Evolutionary conservation across 2,888 invertebrate genomes (phyloP).

Genomic region (Cartodere bifasciata): DNA sequence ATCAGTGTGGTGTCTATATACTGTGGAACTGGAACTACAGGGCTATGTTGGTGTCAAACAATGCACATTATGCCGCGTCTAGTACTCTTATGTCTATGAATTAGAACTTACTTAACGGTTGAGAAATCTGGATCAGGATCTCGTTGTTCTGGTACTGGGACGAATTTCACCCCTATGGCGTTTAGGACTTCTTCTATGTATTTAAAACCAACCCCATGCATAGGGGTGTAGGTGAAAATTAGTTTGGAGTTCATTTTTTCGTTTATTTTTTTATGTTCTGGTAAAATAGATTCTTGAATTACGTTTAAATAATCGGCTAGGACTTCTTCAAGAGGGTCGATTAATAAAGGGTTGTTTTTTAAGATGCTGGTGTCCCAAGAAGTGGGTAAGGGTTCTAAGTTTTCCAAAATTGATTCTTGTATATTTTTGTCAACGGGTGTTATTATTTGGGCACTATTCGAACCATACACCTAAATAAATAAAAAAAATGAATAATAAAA

Average conservation of each 20-base stretch:
- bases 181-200: conserved; percentile 66
- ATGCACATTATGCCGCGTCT: too few relatives aligned
- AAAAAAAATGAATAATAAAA: conserved; percentile 7
- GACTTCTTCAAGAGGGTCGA: conserved; percentile 60
- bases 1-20: too few relatives aligned
- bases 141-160: conserved; percentile 61
- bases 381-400: conserved; percentile 59
- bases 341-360: conserved; percentile 38
- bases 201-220: conserved; percentile 93
- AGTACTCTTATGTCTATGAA: too few relatives aligned
- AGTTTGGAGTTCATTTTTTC: conserved; percentile 40
- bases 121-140: conserved; percentile 94
- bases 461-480: conserved; percentile 72
- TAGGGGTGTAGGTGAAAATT: conserved; percentile 78
- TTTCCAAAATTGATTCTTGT: conserved; percentile 59
- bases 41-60: too few relatives aligned
- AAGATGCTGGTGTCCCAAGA: conserved; percentile 66
- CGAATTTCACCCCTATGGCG: conserved; percentile 57
- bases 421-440: conserved; percentile 84
- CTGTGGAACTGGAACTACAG: too few relatives aligned
- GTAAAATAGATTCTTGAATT: conserved; percentile 41
- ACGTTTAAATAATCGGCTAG: conserved; percentile 52
- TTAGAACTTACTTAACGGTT: conserved; percentile 64
- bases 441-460: conserved; percentile 90
- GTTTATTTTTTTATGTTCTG: conserved; percentile 43